phyloP scores from a whole-genome alignment of 2,888 invertebrate species.

The Lacanobia oleracea region DNA sequence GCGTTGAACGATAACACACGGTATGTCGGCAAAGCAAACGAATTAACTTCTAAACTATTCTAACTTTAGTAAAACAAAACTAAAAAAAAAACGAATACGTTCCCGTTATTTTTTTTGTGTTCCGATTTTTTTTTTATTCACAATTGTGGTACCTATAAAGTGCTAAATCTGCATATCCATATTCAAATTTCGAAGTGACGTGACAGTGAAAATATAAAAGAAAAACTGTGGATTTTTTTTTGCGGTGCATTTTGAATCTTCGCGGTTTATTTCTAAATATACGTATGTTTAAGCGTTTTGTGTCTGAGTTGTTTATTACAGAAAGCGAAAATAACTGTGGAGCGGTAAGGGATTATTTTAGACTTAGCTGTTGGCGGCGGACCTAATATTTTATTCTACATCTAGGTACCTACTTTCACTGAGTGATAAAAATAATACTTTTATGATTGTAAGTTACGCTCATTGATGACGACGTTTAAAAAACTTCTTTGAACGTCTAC shows the following conservation, averaged over 20 bases:
- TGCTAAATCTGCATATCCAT: constrained; percentile 37
- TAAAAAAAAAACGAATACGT: constrained; percentile 43
- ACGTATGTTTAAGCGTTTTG: constrained; percentile 73
- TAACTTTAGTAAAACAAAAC: constrained; percentile 21
- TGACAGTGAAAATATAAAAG: constrained; percentile 64
- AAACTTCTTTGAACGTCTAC: not conserved
- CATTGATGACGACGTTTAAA: constrained; percentile 34
- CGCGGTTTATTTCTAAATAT: constrained; percentile 62
- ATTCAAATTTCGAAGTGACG: constrained; percentile 65
- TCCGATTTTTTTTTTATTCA: constrained; percentile 29
- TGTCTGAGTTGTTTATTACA: constrained; percentile 83
- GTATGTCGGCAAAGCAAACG: constrained; percentile 78
- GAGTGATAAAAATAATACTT: constrained; percentile 27
- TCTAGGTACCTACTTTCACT: constrained; percentile 57
- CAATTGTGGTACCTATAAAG: constrained; percentile 36
- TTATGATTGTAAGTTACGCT: constrained; percentile 17
- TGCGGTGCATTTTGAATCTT: constrained; percentile 76
- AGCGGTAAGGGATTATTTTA: constrained; percentile 86
- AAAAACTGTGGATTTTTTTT: constrained; percentile 57
- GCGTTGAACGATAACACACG: constrained; percentile 76
- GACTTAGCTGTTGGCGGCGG: constrained; percentile 74
- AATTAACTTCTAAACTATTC: constrained; percentile 64
- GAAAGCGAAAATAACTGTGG: constrained; percentile 83
- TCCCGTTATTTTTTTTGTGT: constrained; percentile 49
- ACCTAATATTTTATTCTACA: constrained; percentile 70